Evolutionary conservation across 2,888 invertebrate genomes (phyloP), one percentile per base, ranked within the genome.

Genomic region (Elmis aenea): DNA sequence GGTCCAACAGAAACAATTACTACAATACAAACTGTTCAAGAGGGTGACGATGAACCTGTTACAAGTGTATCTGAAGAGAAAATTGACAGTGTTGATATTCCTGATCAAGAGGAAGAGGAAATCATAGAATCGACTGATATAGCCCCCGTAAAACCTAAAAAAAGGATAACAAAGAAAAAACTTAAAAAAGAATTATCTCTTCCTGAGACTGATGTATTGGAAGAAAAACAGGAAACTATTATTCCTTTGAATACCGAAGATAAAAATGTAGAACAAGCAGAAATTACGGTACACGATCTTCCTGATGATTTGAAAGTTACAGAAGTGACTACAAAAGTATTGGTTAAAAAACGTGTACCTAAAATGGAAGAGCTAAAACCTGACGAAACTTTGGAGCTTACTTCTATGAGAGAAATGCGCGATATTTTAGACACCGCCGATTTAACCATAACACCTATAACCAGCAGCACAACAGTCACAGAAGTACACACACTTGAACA

Each of bases 41-140:
- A 55, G 43, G 50, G 43, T 5, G 42, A 49, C 22, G 66, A 63
- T 48, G 61, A 70, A 56, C 67, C 71, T 25, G 46, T 70, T 36
- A 66, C 65, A 42, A 66, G 69, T 43, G 60, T 73, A 18, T 53
- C 58, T 25, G 21, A 8, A 37, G 48, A 40, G 30, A 38, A 42
- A 36, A n/a, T n/a, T n/a, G 44, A 41, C 10, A 45, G 41, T 28
- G 47, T 46, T 25, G 26, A 38, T 10, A 50, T 50, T 23, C 22
- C 35, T 5, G 39, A 46, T 6, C 50, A 51, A 4, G 59, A 55
- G 51, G 46, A 54, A 32, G 37, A 48, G 5, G 46, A 50, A 26
- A 46, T 55, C 2, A 52, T 49, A 32, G n/a, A n/a, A n/a, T n/a
- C n/a, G n/a, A n/a, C n/a, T n/a, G n/a, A n/a, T n/a, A n/a, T n/a